Evolutionary conservation across 1,140 invertebrate genomes (phyloP).

Genomic region (Mactra quadrangularis): DNA sequence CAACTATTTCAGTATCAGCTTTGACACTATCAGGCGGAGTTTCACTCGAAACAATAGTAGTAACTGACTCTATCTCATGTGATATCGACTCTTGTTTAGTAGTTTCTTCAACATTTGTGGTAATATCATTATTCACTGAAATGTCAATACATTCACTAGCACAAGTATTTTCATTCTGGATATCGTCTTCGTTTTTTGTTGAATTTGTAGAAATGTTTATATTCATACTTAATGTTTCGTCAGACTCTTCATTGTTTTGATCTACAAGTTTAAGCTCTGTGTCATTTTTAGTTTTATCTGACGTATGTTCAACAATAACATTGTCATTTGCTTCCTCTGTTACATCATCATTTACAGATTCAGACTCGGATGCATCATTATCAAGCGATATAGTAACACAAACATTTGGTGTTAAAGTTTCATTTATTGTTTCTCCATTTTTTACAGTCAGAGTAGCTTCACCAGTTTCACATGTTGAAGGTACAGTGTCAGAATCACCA

Average conservation of each 20-base stretch:
- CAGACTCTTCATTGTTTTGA: too few relatives aligned
- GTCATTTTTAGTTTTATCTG: slow-evolving; percentile 1
- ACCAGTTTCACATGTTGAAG: too few relatives aligned
- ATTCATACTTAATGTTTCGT: too few relatives aligned
- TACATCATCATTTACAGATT: neutral
- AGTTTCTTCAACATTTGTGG: neutral
- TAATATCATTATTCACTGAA: neutral
- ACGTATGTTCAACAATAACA: neutral
- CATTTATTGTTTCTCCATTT: too few relatives aligned
- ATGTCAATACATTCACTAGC: too few relatives aligned
- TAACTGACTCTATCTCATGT: neutral
- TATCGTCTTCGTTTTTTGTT: too few relatives aligned
- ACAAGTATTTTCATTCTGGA: too few relatives aligned
- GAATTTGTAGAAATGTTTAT: too few relatives aligned
- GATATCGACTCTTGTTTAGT: neutral
- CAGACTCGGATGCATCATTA: neutral
- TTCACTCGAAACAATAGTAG: neutral
- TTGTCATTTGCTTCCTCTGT: neutral
- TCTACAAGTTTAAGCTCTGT: neutral
- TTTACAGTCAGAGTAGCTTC: too few relatives aligned
- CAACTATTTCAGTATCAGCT: slow-evolving; percentile 4
- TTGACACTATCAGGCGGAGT: neutral
- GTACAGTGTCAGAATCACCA: neutral
- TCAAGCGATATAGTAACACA: neutral
- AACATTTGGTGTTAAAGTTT: too few relatives aligned